phyloP scores from a whole-genome alignment of 2,113 vertebrate species.

The Pygoscelis antarcticus region DNA sequence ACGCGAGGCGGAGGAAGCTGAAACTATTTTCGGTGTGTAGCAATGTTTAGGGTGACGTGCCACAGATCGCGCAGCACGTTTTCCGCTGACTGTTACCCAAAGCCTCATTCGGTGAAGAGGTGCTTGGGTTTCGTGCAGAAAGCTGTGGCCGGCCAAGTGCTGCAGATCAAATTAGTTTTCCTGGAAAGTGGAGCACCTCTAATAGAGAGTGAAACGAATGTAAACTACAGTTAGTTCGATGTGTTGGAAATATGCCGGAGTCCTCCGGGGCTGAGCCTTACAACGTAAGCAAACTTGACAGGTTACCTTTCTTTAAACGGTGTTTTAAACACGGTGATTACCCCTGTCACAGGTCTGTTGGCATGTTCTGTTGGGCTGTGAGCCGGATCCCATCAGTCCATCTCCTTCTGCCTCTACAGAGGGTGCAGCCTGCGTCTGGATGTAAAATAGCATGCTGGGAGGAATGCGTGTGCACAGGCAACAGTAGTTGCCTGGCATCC shows the following conservation, averaged over 20 bases:
- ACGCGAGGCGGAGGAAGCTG: not conserved
- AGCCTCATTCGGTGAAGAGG: not conserved
- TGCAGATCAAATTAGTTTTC: not conserved
- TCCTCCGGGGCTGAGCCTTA: not conserved
- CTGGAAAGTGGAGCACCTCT: constrained; percentile 11
- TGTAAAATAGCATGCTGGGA: not conserved
- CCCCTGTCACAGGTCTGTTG: not conserved
- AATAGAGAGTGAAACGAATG: not conserved
- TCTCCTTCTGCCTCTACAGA: not conserved
- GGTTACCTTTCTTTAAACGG: not conserved
- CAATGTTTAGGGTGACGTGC: not conserved
- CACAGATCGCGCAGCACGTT: not conserved
- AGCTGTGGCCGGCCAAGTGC: not conserved
- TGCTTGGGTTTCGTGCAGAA: constrained; percentile 10
- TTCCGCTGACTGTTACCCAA: not conserved
- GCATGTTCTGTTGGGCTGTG: not conserved
- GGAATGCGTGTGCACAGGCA: not conserved
- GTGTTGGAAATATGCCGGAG: not conserved
- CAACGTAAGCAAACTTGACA: not conserved
- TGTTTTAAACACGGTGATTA: not conserved
- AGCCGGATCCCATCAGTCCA: not conserved
- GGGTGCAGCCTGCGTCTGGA: not conserved
- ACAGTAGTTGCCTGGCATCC: not conserved
- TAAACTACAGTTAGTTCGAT: not conserved
- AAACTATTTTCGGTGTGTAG: not conserved